phyloP scores from a whole-genome alignment of 37 sponge, comb jelly and placozoan genomes.

The Corticium candelabrum region DNA sequence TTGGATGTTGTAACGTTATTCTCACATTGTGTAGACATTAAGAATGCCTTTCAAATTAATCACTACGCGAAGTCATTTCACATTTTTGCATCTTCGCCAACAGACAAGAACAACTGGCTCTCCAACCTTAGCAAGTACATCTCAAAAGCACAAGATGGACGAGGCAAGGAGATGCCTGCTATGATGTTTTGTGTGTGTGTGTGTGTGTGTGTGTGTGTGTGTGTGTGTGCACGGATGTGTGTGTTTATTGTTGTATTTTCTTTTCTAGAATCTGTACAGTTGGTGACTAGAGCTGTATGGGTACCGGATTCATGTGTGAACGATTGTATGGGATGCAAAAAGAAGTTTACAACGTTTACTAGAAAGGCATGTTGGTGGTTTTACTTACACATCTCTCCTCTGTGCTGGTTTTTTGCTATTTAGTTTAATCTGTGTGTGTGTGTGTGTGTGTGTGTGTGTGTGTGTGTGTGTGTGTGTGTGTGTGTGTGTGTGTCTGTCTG shows the following conservation, averaged over 20 bases:
- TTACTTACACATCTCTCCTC: neutral
- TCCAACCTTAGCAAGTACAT: constrained; percentile 57
- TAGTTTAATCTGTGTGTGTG: neutral
- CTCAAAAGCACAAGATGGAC: too few species aligned
- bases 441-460: too few species aligned
- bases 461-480: too few species aligned
- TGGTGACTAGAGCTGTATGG: constrained; percentile 54
- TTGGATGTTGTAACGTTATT: too few species aligned
- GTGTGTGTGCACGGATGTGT: constrained; percentile 30
- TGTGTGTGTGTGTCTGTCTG: too few species aligned
- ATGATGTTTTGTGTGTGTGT: too few species aligned
- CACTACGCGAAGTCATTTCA: constrained; percentile 79
- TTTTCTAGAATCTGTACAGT: neutral
- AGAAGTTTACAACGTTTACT: constrained; percentile 54
- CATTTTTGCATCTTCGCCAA: constrained; percentile 44
- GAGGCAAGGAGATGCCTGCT: too few species aligned
- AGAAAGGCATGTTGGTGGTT: constrained; percentile 25
- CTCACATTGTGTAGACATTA: constrained; percentile 22
- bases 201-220: constrained; percentile 19
- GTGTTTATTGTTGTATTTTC: constrained; percentile 8
- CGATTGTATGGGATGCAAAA: constrained; percentile 53
- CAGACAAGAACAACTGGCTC: constrained; percentile 72
- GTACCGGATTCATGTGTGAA: constrained; percentile 52
- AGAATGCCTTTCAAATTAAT: constrained; percentile 66
- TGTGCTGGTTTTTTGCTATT: neutral